Percentiles rank a stretch among this genome's conserved stretches.
phyloP scores from a whole-genome alignment of 2,888 invertebrate genomes.

The Caradrina clavipalpis region DNA sequence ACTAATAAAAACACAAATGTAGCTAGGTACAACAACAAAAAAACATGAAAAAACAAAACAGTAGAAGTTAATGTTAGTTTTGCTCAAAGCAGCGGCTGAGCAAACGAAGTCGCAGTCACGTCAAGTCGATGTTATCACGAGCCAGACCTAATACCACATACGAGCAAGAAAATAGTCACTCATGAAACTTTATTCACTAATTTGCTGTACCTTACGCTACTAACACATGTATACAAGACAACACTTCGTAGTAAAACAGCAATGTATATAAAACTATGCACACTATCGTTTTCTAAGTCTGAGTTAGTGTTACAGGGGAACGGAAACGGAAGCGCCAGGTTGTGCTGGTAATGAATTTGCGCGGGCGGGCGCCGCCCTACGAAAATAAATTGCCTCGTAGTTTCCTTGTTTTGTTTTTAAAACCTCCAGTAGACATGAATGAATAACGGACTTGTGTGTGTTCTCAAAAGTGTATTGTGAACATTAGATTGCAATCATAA shows the following conservation, averaged over 20 bases:
- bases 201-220: constrained; percentile 29
- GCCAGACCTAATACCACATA: constrained; percentile 63
- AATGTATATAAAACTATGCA: constrained; percentile 61
- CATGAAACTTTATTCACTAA: not conserved
- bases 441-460: constrained; percentile 70
- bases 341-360: constrained; percentile 89
- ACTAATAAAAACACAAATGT: constrained; percentile 12
- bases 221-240: not conserved
- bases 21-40: constrained; percentile 33
- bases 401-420: constrained; percentile 85
- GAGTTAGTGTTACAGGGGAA: constrained; percentile 57
- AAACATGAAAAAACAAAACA: constrained; percentile 67
- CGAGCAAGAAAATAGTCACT: not conserved
- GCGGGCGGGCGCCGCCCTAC: constrained; percentile 85
- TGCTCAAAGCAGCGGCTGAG: constrained; percentile 82
- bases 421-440: constrained; percentile 79
- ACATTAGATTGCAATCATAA: constrained; percentile 25
- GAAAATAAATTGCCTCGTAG: constrained; percentile 84
- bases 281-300: constrained; percentile 37
- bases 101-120: constrained; percentile 85
- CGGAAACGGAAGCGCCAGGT: constrained; percentile 89
- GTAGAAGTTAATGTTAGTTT: constrained; percentile 88
- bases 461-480: constrained; percentile 32
- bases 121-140: constrained; percentile 82
- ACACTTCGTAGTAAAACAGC: constrained; percentile 52